Conservation (phyloP, 2,113 vertebrate genomes). For the Microtus montanus region DNA sequence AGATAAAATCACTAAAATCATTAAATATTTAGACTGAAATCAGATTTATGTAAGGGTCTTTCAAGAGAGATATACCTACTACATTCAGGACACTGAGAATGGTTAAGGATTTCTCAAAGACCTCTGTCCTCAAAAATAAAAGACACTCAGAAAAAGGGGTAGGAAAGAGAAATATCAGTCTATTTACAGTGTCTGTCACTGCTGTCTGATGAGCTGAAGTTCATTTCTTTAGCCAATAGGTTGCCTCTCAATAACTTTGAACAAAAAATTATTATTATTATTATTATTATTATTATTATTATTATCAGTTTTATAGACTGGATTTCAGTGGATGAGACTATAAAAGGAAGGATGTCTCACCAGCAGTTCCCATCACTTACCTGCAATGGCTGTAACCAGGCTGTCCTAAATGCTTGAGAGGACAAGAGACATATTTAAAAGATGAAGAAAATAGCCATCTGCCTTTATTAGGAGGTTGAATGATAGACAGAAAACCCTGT, state of each 20-base stretch:
- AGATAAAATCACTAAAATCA: not conserved
- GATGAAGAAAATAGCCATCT: not conserved
- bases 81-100: not conserved
- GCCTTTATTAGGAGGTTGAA: not conserved
- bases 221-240: not conserved
- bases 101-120: not conserved
- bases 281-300: not conserved
- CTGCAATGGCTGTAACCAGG: not conserved
- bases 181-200: not conserved
- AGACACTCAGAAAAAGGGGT: not conserved
- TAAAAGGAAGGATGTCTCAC: not conserved
- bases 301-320: not conserved
- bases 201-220: not conserved
- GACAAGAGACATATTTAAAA: not conserved
- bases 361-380: not conserved
- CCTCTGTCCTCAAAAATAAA: not conserved
- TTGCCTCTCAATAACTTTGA: constrained; percentile 5
- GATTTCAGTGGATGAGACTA: not conserved
- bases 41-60: not conserved
- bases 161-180: not conserved
- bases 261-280: not conserved
- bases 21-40: not conserved
- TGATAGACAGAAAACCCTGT: not conserved
- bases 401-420: rapidly evolving
- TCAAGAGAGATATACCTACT: not conserved